Percentiles rank a stretch among this genome's conserved stretches.
phyloP scores from a whole-genome alignment of 2,113 vertebrate species.

The Tragelaphus buxtoni region DNA sequence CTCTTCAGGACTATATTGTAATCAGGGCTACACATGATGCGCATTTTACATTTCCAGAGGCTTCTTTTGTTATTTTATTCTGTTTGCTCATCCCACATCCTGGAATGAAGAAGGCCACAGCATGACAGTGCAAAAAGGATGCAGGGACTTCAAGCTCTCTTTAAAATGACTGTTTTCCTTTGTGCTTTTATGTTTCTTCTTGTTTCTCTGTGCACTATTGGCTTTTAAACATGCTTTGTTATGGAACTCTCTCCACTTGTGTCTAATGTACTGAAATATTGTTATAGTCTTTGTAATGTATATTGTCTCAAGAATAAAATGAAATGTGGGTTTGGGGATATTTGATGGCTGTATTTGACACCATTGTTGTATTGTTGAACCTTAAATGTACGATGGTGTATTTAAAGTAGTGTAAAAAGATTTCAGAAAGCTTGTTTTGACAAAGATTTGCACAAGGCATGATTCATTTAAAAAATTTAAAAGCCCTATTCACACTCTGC shows the following conservation, averaged over 20 bases:
- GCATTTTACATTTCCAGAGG: conserved; percentile 71
- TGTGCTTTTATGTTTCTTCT: conserved; percentile 75
- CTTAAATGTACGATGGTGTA: conserved; percentile 11
- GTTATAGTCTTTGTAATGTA: conserved; percentile 34
- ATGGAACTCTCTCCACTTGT: conserved; percentile 54
- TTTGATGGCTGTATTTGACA: background rate
- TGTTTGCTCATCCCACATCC: conserved; percentile 73
- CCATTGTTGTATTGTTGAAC: conserved; percentile 23
- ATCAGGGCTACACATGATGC: conserved; percentile 62
- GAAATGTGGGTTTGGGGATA: conserved; percentile 23
- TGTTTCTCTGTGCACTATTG: conserved; percentile 73
- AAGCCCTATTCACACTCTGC: conserved; percentile 65
- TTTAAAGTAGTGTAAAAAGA: background rate
- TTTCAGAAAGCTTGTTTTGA: background rate
- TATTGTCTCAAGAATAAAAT: conserved; percentile 55
- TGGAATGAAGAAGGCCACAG: conserved; percentile 78
- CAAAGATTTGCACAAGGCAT: conserved; percentile 10
- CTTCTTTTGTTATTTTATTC: conserved; percentile 69
- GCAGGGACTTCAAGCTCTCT: conserved; percentile 15
- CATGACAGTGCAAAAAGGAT: conserved; percentile 76
- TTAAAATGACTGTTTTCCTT: conserved; percentile 66
- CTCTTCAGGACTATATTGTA: conserved; percentile 78
- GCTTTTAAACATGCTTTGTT: conserved; percentile 75
- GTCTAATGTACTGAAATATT: conserved; percentile 52
- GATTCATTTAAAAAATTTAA: conserved; percentile 74